Base-by-base conservation (phyloP, 2,888 invertebrate species). In the Acronicta leporina region DNA sequence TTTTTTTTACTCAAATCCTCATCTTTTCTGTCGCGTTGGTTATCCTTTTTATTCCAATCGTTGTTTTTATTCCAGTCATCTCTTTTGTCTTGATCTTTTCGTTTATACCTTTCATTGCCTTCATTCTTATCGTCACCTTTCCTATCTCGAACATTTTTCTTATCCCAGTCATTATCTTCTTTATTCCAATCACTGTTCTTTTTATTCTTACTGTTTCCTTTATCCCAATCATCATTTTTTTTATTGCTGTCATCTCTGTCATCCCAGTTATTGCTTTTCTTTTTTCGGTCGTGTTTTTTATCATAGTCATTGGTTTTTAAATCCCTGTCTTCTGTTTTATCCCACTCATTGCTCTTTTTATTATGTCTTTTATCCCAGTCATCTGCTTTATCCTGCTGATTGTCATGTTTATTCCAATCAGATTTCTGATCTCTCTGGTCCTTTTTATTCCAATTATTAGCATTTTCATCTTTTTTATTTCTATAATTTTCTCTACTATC, bases 341-440 rank as follows among this genome's bases (percentile, higher is more conserved):
- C 45, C 41, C 14, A 16, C 13, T 67, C 5, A n/a, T 2, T 43
- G 2, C 15, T 2, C 25, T 25, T 30, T 11, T 40, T 27, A 9
- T 7, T 16, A 20, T 20, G 20, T 20, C 30, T 27, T 27, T 38
- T 11, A n/a, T 42, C 10, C n/a, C 44, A 6, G 13, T 13, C n/a
- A 10, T 16, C 42, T 42, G n/a, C n/a, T n/a, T n/a, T n/a, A n/a
- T n/a, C n/a, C n/a, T n/a, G n/a, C n/a, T n/a, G n/a, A n/a, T n/a
- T n/a, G n/a, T n/a, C n/a, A n/a, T n/a, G n/a, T n/a, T n/a, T 46
- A 25, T 75, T 49, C 60, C 44, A 35, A 0, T 51, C 51, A 5
- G n/a, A n/a, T n/a, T n/a, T n/a, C n/a, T n/a, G n/a, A n/a, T n/a
- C n/a, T n/a, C n/a, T n/a, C n/a, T n/a, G n/a, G n/a, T 54, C 11